Conservation (phyloP, 2,113 vertebrate genomes). For the Phylloscopus trochiloides region DNA sequence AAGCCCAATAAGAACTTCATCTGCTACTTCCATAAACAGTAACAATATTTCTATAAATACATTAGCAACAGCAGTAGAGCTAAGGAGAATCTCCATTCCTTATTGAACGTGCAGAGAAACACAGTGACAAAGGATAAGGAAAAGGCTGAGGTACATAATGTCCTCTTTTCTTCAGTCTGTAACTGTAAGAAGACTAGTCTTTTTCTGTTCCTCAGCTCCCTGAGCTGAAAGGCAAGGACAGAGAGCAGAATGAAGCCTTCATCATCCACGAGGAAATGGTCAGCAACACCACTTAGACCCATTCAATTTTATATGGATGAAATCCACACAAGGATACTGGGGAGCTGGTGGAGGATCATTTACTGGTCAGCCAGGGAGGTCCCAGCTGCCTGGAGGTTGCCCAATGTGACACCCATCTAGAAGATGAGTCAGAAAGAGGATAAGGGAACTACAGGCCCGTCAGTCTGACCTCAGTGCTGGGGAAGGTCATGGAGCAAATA, state of each 20-base stretch:
- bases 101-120: neutral
- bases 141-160: neutral
- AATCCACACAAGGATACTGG: neutral
- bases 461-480: neutral
- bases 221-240: neutral
- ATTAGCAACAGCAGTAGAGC: neutral
- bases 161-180: neutral
- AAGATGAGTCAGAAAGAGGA: neutral
- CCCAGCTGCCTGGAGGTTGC: neutral
- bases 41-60: neutral
- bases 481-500: neutral
- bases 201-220: neutral
- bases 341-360: neutral
- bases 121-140: neutral
- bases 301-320: neutral
- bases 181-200: neutral
- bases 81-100: neutral
- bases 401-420: neutral
- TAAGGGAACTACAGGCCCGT: neutral
- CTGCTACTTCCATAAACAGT: neutral
- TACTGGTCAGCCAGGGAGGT: neutral
- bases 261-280: neutral
- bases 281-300: neutral
- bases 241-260: neutral
- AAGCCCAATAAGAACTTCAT: neutral